These are phyloP conservation scores for Poecile montanus DNA, from an alignment of 2,797 vertebrate genomes.

Conservation along the genomic window DNA sequence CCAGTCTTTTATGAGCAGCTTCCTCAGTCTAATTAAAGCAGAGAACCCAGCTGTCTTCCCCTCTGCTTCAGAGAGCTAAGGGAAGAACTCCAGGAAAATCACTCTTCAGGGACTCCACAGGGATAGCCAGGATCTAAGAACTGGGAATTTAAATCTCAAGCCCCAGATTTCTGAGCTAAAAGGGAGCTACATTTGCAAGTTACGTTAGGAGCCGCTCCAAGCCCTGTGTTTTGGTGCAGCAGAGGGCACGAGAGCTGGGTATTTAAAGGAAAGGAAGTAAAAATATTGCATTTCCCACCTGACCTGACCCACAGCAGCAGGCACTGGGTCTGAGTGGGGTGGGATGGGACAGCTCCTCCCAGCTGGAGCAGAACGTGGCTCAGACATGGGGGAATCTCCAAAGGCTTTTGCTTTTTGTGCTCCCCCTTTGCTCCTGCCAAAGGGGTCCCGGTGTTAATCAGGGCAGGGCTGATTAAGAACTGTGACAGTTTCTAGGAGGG, in stretches of 20 bases:
- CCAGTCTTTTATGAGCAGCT: not conserved
- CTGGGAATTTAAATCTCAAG: not conserved
- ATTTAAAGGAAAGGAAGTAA: not conserved
- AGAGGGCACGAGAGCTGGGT: not conserved
- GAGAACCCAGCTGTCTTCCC: conserved; percentile 16
- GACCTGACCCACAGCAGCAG: not conserved
- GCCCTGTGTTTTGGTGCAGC: not conserved
- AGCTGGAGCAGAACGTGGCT: not conserved
- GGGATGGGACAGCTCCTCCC: not conserved
- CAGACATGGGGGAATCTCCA: not conserved
- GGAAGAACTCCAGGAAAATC: conserved; percentile 31
- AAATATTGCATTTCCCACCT: not conserved
- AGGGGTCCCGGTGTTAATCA: not conserved
- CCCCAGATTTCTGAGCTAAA: not conserved
- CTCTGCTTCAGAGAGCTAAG: not conserved
- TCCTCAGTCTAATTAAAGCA: conserved; percentile 24
- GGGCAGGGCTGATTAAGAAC: fast-evolving
- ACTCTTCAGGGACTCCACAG: not conserved
- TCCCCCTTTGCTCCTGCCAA: not conserved
- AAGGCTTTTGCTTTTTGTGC: not conserved
- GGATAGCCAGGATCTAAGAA: not conserved
- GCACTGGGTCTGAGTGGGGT: fast-evolving
- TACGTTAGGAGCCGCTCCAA: not conserved
- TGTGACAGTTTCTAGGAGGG: not conserved
- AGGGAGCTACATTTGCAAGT: not conserved